A percentile compares a stretch with the other conserved stretches of the same genome.
Conservation (phyloP, 2,797 vertebrate genomes). For the Protosalanx chinensis region DNA sequence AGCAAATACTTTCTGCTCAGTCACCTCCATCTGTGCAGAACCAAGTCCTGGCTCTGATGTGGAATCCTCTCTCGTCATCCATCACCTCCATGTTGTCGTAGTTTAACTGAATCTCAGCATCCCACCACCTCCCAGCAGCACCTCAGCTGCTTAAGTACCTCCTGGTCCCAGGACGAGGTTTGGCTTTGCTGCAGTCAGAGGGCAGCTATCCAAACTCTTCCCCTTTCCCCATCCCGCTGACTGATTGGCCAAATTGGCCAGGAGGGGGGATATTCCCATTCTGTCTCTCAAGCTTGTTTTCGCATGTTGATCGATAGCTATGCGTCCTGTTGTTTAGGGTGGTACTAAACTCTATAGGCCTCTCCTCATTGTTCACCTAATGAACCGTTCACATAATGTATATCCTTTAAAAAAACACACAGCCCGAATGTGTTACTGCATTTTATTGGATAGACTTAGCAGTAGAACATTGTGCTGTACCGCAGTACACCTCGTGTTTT, state of each 20-base stretch:
- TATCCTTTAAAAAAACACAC: no score
- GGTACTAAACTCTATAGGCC: not conserved
- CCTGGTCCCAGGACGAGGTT: conserved; percentile 41
- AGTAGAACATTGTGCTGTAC: no score
- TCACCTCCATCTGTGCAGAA: not conserved
- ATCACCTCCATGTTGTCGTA: conserved; percentile 12
- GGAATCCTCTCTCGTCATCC: not conserved
- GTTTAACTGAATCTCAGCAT: conserved; percentile 33
- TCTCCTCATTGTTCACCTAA: not conserved
- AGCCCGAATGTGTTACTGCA: no score
- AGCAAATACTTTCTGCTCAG: not conserved
- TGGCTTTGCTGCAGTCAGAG: conserved; percentile 49
- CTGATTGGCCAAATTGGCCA: not conserved
- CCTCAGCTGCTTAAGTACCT: conserved; percentile 43
- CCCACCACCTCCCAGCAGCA: conserved; percentile 49
- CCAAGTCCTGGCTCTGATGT: conserved; percentile 15
- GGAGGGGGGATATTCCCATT: not conserved
- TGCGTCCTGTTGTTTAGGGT: not conserved
- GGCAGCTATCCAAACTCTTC: conserved; percentile 48
- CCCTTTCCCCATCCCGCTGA: not conserved
- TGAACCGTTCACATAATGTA: not conserved
- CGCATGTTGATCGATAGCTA: not conserved
- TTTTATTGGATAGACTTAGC: no score
- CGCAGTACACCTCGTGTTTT: not conserved
- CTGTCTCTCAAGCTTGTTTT: not conserved